Evolutionary conservation across 2,797 vertebrate species (phyloP), one percentile per base, ranked within the genome.

Genomic region (Sebastes aleutianus): DNA sequence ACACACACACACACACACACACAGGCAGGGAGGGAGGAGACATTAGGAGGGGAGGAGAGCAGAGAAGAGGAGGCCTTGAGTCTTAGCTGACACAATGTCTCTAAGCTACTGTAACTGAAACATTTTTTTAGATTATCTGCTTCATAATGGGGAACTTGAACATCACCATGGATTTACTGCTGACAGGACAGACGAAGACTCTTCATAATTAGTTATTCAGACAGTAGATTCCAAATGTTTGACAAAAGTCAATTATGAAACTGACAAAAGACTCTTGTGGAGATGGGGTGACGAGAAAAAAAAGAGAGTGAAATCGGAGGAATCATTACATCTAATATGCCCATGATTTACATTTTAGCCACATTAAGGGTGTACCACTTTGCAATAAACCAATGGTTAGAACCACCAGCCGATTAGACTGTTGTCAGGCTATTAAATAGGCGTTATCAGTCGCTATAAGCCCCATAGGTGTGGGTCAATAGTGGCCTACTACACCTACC

Each of bases 61-160:
- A 73, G 59, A 83, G 20, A 27, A 83, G 78, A 79, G 62, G 74
- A 88, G 78, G 78, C 76, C 67, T 80, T 74, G 79, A 86, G 85
- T 88, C 74, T 81, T 84, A 85, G 82, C 84, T 89, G 82, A 87
- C 79, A 89, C 78, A 70, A 79, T 79, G 76, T 85, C 85, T 88
- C 66, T 75, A 84, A 89, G 80, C 82, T 85, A 86, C 87, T 87
- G 76, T 86, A 86, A 89, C 83, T 84, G 83, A 84, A 84, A 56
- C 58, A 43, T 54, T 62, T 47, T 18, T 88, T 82, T 65, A 57
- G 27, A 68, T 79, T 78, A 27, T 70, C 39, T 61, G 43, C 50
- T 80, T 90, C 56, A 80, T 77, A 84, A 85, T 79, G 62, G 63
- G 47, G 75, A 22, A 79, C 57, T 87, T 78, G 14, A 85, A 75